Evolutionary conservation across 1,140 invertebrate species (phyloP), one percentile per base, ranked within the genome.

Genomic region (Ganaspis sp.): DNA sequence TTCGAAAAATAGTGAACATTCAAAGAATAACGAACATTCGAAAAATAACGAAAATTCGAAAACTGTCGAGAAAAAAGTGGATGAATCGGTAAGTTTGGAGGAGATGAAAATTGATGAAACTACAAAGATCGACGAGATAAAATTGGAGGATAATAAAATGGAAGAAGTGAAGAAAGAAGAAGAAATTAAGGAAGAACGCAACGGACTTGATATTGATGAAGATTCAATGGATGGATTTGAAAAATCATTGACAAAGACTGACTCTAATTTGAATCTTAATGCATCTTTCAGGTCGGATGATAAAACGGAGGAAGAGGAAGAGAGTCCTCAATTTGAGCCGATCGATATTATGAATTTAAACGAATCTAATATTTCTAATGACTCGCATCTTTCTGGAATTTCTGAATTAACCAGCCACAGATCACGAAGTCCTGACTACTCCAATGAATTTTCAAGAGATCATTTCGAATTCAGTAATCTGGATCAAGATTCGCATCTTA

Each of bases 301-400:
- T 34, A 93, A 92, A 82, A 76, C 77, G 9, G 91, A 92, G 71
- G 93, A 94, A 69, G 92, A 93, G 72, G 94, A 94, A 85, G 94
- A 94, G 64, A 95, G 94, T 75, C 94, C 94, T 0, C 92, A 92
- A 6, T 95, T 95, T 88, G 94, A 95, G 83, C 93, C 93, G 0
- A 89, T 94, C 54, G 92, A 93, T 70, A 90, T 92, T 69, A 89
- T 90, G 84, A 89, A 89, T 74, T 54, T 89, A 2, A 89, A 89
- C 73, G 88, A 92, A 85, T 92, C 87, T 58, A 86, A 92, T 74
- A 76, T 91, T 75, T 92, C 92, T 0, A 90, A 92, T 72, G 93
- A 94, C 81, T 93, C 93, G 42, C 92, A 93, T 82, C 78, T 94
- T 17, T 94, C 93, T 49, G 92, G 92, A 69, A 92, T 93, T 82